These are phyloP conservation scores for Artibeus lituratus DNA, from an alignment of 2,797 vertebrate species.

Conservation along the genomic window DNA sequence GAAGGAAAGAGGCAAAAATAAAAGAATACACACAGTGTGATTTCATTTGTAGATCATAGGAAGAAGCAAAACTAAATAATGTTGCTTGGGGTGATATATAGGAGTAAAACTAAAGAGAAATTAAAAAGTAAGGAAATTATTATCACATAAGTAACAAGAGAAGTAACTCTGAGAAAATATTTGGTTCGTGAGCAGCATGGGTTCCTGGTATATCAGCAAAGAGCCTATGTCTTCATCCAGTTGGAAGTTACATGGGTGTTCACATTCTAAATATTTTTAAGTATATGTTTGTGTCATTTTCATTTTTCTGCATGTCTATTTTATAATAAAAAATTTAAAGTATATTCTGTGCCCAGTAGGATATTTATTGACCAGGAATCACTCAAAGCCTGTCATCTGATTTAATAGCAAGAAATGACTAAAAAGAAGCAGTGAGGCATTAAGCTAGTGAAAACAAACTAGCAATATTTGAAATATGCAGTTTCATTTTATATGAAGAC, in stretches of 20 bases:
- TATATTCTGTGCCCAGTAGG: neutral
- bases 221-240: neutral
- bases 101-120: neutral
- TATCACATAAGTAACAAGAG: neutral
- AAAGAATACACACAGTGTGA: neutral
- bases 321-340: slow-evolving; percentile 1
- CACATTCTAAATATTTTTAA: neutral
- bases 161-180: neutral
- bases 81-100: neutral
- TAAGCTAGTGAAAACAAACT: neutral
- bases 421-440: neutral
- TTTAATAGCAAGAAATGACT: neutral
- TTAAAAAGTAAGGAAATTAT: neutral
- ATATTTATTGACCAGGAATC: neutral
- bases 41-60: neutral
- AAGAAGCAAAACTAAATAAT: neutral
- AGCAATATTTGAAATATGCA: neutral
- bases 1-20: neutral
- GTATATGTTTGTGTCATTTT: neutral
- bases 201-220: neutral
- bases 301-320: neutral
- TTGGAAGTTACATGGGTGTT: neutral
- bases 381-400: neutral
- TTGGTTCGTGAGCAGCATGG: neutral
- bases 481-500: neutral